Evolutionary conservation across 2,113 vertebrate species (phyloP), one percentile per base, ranked within the genome.

Genomic region (Heloderma charlesbogerti): DNA sequence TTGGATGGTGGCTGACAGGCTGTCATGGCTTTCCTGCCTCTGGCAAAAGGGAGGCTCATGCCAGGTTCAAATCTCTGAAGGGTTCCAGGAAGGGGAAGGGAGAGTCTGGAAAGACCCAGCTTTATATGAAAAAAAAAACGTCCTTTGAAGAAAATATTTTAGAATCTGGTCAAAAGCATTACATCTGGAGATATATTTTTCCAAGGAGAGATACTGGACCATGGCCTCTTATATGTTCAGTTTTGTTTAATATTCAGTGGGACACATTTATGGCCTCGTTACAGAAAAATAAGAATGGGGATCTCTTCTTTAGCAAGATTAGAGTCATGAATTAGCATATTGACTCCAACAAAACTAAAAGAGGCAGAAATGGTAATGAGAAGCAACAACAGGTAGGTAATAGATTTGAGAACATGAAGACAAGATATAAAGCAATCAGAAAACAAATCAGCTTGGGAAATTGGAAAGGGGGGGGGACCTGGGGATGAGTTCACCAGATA

Each of bases 371-470:
- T 67, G 77, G 80, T 84, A 71, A 31, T 77, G 18, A 92, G 81
- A 86, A 60, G 57, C 88, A 94, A 34, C n/a, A 81, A 79, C 83
- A 71, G 48, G 60, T 40, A 66, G 71, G 6, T 75, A 88, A 63
- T 25, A 88, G 89, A 91, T 48, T 54, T 37, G 3, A 31, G 82
- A 79, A 80, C 51, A 77, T n/a, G 85, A 69, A 63, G 37, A 25
- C 57, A 79, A 29, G 37, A 27, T 77, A 88, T 74, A 82, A 91
- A 93, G 81, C 87, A 91, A 45, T 82, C 77, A 80, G 85, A 91
- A 92, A 80, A 0, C 18, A 84, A 69, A 91, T 48, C 90, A 82
- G 78, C 9, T 27, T 43, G 75, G 37, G 9, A 87, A 88, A 85
- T 31, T 54, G 82, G 78, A 82, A 91, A 85, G 27, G 10, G 15